phyloP scores from a whole-genome alignment of 2,113 vertebrate species.

The Albula glossodonta region DNA sequence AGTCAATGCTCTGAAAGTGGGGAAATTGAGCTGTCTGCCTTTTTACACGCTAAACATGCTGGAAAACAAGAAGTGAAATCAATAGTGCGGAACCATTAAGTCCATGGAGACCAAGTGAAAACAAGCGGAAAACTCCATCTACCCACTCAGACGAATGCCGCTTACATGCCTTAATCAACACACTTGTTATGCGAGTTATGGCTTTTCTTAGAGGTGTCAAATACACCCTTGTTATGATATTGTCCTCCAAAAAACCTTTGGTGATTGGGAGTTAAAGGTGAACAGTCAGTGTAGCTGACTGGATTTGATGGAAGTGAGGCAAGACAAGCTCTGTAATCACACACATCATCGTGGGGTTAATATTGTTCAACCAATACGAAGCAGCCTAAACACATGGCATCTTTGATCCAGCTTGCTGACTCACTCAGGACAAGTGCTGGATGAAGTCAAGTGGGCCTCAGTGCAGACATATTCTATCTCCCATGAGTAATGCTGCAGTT shows the following conservation, averaged over 20 bases:
- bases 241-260: too few relatives aligned
- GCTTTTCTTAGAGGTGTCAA: too few relatives aligned
- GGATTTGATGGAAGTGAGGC: background rate
- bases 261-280: background rate
- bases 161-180: background rate
- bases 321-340: background rate
- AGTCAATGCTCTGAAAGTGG: background rate
- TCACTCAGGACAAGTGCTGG: too few relatives aligned
- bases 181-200: background rate
- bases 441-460: too few relatives aligned
- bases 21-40: background rate
- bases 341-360: background rate
- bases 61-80: slow-evolving; percentile 22
- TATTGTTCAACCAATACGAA: too few relatives aligned
- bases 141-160: background rate
- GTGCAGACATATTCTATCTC: background rate
- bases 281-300: background rate
- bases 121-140: background rate
- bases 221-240: too few relatives aligned
- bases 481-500: background rate
- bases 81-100: background rate
- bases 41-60: background rate
- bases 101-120: background rate
- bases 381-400: too few relatives aligned
- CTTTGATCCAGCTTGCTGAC: too few relatives aligned